These are phyloP conservation scores for Drosophila lacteicornis DNA, from an alignment of 1,140 invertebrate species.

Conservation along the genomic window DNA sequence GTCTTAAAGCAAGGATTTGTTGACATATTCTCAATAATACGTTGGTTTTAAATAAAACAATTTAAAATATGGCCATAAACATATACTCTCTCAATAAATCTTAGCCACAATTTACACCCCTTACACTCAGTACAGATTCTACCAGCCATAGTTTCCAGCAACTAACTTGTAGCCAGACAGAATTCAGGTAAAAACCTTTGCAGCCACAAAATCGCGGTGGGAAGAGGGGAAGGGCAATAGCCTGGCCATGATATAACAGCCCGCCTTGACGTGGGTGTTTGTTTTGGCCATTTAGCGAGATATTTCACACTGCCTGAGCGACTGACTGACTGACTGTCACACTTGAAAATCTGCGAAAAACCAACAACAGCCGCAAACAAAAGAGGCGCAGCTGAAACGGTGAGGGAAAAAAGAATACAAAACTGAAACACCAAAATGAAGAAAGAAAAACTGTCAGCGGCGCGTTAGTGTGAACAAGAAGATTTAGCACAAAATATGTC, in stretches of 20 bases:
- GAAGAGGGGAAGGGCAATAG: slow-evolving; percentile 13
- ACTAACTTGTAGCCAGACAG: neutral
- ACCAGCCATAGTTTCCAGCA: neutral
- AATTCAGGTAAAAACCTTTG: slow-evolving; percentile 37
- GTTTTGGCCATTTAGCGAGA: slow-evolving; percentile 76
- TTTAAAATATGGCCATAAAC: too few species aligned
- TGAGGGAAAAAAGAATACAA: slow-evolving; percentile 20
- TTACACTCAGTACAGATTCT: neutral
- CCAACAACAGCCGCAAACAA: slow-evolving; percentile 57
- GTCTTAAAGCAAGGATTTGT: too few species aligned
- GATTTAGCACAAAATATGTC: slow-evolving; percentile 80
- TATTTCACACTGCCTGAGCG: slow-evolving; percentile 66
- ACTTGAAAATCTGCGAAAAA: slow-evolving; percentile 65
- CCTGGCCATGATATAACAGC: slow-evolving; percentile 63
- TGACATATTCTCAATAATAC: too few species aligned
- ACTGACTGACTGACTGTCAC: slow-evolving; percentile 54
- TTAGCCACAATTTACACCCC: neutral
- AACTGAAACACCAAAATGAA: slow-evolving; percentile 55
- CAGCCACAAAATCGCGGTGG: slow-evolving; percentile 1
- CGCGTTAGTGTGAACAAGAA: slow-evolving; percentile 80
- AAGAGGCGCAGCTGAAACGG: slow-evolving; percentile 35
- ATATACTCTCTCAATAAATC: neutral
- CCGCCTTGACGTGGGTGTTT: slow-evolving; percentile 69
- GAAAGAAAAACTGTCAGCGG: slow-evolving; percentile 75
- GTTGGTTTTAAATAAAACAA: too few species aligned